These are phyloP conservation scores for Chelmon rostratus DNA, from an alignment of 2,797 vertebrate species.

Conservation along the genomic window DNA sequence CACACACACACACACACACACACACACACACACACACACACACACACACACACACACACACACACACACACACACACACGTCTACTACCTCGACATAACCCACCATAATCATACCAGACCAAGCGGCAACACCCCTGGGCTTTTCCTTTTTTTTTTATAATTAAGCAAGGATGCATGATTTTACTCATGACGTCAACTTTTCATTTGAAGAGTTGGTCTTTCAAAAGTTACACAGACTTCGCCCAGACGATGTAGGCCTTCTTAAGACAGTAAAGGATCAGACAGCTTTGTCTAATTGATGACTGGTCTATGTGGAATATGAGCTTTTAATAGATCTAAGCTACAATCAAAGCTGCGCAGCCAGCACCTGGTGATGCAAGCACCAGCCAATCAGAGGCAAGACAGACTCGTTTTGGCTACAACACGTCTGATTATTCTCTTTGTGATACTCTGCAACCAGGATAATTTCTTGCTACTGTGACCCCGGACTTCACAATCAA, in stretches of 20 bases:
- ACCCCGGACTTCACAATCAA: not conserved
- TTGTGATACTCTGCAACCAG: not conserved
- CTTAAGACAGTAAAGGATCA: not conserved
- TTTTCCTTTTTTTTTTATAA: not conserved
- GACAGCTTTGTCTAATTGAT: not conserved
- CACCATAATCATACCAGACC: not conserved
- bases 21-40: too few relatives aligned
- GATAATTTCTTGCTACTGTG: slow-evolving; percentile 3
- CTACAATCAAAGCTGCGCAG: not conserved
- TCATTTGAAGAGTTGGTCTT: not conserved
- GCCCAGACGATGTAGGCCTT: not conserved
- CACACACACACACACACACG: not conserved
- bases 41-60: too few relatives aligned
- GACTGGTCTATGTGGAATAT: not conserved
- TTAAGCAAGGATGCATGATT: not conserved
- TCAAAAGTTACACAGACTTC: not conserved
- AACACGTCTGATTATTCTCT: not conserved
- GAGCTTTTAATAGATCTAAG: not conserved
- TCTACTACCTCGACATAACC: not conserved
- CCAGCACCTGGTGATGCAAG: not conserved
- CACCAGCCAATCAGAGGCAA: not conserved
- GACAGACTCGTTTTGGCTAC: not conserved
- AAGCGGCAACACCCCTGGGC: not conserved
- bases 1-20: too few relatives aligned
- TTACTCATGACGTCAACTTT: not conserved